Percentiles rank a stretch among this genome's conserved stretches.
phyloP scores from a whole-genome alignment of 2,797 vertebrate genomes.

The Takifugu rubripes region DNA sequence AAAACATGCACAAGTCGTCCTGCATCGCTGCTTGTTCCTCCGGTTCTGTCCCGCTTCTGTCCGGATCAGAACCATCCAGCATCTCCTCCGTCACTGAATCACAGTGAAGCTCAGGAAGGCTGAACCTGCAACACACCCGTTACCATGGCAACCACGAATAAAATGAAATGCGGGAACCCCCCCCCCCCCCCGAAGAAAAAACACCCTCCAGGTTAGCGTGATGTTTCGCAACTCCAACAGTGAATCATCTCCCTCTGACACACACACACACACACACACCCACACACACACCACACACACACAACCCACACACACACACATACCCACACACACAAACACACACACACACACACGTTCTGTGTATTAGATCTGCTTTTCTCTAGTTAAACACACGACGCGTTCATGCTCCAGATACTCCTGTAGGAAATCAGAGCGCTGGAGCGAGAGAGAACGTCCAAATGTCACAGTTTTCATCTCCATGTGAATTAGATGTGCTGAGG shows the following conservation, averaged over 20 bases:
- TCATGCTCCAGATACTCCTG: slow-evolving; percentile 42
- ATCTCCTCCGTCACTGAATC: too few species aligned
- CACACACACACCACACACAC: slow-evolving; percentile 11
- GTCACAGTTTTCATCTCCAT: slow-evolving; percentile 53
- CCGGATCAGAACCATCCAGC: neutral
- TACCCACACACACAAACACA: slow-evolving; percentile 18
- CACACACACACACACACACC: slow-evolving; percentile 12
- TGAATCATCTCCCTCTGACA: slow-evolving; percentile 40
- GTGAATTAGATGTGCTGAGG: slow-evolving; percentile 38
- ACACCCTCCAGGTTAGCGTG: slow-evolving; percentile 33
- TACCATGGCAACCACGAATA: neutral
- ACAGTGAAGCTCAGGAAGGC: too few species aligned
- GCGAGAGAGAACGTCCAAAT: slow-evolving; percentile 31
- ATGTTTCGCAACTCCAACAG: slow-evolving; percentile 41
- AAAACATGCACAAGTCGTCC: slow-evolving; percentile 5
- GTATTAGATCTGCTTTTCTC: slow-evolving; percentile 54
- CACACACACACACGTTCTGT: neutral
- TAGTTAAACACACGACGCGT: slow-evolving; percentile 33
- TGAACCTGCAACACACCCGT: too few species aligned
- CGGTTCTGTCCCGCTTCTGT: neutral
- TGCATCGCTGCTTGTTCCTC: neutral
- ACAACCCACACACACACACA: slow-evolving; percentile 9
- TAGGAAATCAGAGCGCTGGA: slow-evolving; percentile 29
- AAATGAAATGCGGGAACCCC: neutral
- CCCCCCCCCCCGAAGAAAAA: neutral